phyloP scores from a whole-genome alignment of 2,113 vertebrate genomes.

The zebrafish (Danio rerio) region DNA sequence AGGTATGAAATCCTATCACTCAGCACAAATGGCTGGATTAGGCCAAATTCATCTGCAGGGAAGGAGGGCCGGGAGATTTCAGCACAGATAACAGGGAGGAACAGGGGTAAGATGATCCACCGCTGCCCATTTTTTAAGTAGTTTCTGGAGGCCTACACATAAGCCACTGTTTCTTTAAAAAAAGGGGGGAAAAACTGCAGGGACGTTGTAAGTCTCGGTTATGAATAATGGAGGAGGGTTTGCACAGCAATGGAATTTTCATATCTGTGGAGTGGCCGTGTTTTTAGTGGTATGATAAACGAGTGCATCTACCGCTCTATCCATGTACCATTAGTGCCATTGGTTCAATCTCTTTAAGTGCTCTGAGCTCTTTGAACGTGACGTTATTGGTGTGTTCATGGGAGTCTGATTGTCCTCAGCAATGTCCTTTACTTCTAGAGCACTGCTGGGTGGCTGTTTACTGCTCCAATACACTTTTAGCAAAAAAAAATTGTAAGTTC shows the following conservation, averaged over 20 bases:
- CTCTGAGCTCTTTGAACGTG: conserved; percentile 61
- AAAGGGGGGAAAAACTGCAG: conserved; percentile 22
- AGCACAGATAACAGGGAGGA: conserved; percentile 65
- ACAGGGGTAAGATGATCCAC: conserved; percentile 54
- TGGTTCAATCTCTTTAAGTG: conserved; percentile 72
- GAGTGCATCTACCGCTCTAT: conserved; percentile 63
- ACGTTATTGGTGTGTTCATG: conserved; percentile 70
- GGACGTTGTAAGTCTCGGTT: neutral
- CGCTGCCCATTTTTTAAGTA: conserved; percentile 25
- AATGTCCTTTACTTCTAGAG: conserved; percentile 50
- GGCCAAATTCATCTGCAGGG: conserved; percentile 68
- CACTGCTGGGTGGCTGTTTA: neutral
- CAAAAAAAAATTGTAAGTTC: too few species aligned
- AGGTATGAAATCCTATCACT: conserved; percentile 79
- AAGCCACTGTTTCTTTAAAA: conserved; percentile 8
- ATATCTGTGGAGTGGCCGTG: conserved; percentile 57
- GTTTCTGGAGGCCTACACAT: conserved; percentile 26
- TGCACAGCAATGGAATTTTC: conserved; percentile 54
- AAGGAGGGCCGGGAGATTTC: conserved; percentile 69
- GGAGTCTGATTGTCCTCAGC: conserved; percentile 66
- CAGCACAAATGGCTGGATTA: conserved; percentile 72
- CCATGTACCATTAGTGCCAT: conserved; percentile 47
- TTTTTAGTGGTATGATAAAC: conserved; percentile 61
- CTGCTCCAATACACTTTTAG: neutral
- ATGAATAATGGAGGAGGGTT: conserved; percentile 64